Evolutionary conservation across 2,797 vertebrate species (phyloP).

Genomic region (Simalia tracyae): DNA sequence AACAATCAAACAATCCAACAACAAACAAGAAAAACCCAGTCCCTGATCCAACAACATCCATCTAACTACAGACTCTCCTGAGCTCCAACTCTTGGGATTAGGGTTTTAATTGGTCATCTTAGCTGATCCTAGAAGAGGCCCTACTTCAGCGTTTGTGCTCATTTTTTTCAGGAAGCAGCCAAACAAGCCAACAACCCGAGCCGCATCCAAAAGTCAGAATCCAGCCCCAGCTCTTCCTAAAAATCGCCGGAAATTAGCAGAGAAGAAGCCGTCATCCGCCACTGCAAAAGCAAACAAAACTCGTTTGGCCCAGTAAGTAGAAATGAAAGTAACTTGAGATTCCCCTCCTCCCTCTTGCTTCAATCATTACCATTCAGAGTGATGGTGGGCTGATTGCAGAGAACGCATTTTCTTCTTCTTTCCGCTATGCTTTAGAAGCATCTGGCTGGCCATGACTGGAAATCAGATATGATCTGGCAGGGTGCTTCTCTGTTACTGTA

Average conservation of each 20-base stretch:
- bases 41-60: too few species aligned
- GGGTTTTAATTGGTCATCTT: background rate
- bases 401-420: background rate
- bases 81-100: background rate
- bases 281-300: slow-evolving; percentile 68
- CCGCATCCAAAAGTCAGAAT: slow-evolving; percentile 79
- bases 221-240: slow-evolving; percentile 69
- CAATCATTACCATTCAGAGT: background rate
- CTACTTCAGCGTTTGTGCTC: background rate
- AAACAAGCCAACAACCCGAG: slow-evolving; percentile 86
- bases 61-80: background rate
- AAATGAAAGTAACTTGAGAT: slow-evolving; percentile 44
- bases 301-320: slow-evolving; percentile 68
- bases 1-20: too few species aligned
- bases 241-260: slow-evolving; percentile 68
- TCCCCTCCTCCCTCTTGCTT: background rate
- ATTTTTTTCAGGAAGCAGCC: slow-evolving; percentile 81
- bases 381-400: background rate
- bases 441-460: background rate
- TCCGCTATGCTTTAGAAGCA: background rate
- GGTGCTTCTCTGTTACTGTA: background rate
- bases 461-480: background rate
- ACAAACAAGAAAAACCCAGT: too few species aligned
- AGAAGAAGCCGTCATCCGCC: slow-evolving; percentile 64
- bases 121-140: background rate